Evolutionary conservation across 1,140 invertebrate genomes (phyloP).

Genomic region (Cryptotermes secundus): DNA sequence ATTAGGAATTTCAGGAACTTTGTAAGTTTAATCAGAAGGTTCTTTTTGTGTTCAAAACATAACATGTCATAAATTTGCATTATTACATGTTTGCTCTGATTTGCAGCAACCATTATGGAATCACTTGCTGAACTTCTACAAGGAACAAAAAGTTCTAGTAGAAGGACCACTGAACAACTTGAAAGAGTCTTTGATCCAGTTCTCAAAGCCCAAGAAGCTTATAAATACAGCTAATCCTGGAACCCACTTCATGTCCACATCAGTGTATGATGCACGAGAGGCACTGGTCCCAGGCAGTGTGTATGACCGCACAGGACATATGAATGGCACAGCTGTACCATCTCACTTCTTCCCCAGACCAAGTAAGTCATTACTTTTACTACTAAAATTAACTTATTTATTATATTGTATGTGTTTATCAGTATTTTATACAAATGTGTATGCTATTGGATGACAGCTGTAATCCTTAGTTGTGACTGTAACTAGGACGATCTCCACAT

Average conservation of each 20-base stretch:
- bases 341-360: constrained; percentile 21
- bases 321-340: constrained; percentile 37
- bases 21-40: no score
- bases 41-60: no score
- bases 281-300: constrained; percentile 84
- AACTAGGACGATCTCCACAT: no score
- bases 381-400: no score
- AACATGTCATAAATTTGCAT: background rate
- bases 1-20: no score
- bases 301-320: constrained; percentile 62
- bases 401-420: no score
- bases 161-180: constrained; percentile 97
- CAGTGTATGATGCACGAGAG: constrained; percentile 89
- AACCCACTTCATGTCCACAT: constrained; percentile 95
- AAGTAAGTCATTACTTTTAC: no score
- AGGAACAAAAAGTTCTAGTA: constrained; percentile 95
- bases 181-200: constrained; percentile 95
- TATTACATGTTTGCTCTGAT: constrained; percentile 23
- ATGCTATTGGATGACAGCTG: no score
- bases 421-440: no score
- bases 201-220: constrained; percentile 95
- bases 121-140: constrained; percentile 95
- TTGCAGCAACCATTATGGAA: constrained; percentile 93
- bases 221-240: constrained; percentile 93
- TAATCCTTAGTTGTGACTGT: no score